phyloP scores from a whole-genome alignment of 2,113 vertebrate genomes.

The Seriola aureovittata region DNA sequence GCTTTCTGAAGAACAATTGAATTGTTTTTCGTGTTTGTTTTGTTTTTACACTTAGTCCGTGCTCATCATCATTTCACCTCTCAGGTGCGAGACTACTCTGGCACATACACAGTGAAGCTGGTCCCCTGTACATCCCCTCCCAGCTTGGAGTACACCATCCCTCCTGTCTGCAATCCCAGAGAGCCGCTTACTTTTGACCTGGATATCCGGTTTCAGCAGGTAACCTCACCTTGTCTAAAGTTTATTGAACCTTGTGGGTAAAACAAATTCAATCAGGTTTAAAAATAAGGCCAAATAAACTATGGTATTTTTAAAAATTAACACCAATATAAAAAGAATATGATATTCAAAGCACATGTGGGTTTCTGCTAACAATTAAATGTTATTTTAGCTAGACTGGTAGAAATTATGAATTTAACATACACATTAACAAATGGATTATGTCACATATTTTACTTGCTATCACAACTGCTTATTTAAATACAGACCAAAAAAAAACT shows the following conservation, averaged over 20 bases:
- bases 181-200: constrained; percentile 92
- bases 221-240: constrained; percentile 53
- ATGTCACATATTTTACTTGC: too few species aligned
- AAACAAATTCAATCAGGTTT: too few species aligned
- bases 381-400: background rate
- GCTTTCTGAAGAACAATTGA: background rate
- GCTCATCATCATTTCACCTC: background rate
- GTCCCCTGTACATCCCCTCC: constrained; percentile 88
- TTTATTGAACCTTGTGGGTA: too few species aligned
- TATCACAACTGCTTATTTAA: background rate
- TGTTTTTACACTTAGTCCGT: background rate
- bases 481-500: background rate
- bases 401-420: background rate
- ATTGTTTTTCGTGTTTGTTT: background rate
- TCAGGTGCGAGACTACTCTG: constrained; percentile 96
- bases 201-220: constrained; percentile 98
- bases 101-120: constrained; percentile 91
- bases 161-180: constrained; percentile 90
- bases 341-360: background rate
- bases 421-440: too few species aligned
- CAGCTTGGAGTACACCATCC: constrained; percentile 89
- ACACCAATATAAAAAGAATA: background rate
- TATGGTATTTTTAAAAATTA: background rate
- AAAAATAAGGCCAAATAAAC: background rate
- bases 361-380: background rate